Base-by-base conservation (phyloP, 2,888 invertebrate genomes). In the Cheilosia grossa region DNA sequence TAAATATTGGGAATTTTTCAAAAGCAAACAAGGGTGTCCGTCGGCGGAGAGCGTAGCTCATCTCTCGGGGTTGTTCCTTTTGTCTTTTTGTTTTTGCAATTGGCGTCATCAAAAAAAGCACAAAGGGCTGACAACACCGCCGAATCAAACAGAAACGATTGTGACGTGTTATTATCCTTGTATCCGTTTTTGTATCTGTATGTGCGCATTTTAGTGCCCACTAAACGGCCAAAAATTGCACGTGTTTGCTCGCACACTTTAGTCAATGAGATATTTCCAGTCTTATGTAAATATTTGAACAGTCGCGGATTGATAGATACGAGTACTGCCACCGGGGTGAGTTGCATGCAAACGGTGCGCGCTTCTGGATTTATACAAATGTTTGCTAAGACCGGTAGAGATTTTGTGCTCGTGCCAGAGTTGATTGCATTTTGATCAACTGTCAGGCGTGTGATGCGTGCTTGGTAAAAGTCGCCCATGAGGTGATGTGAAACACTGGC, bases 91-190 rank as follows among this genome's bases (percentile, higher is more conserved):
- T 79, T 51, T 83, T 78, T 24, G 56, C 44, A 73, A 82, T 82
- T 82, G 72, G 82, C 70, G 61, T 72, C 61, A 82, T 63, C 44
- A 4, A 13, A 58, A 21, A 21, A 56, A 58, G 37, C 58, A 69
- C 37, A 37, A 1, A 58, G 15, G n/a, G 47, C 33, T 33, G 37
- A 30, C 56, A 44, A 40, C 37, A 37, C 15, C 15, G 56, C 24
- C 24, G 40, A 37, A 61, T 61, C 51, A 51, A 72, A 40, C 17
- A 33, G n/a, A 40, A 66, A 33, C 67, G 37, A 74, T 75, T 80
- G 80, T 70, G 83, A 85, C 83, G 83, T 85, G 83, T 85, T 66
- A 85, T 85, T 85, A 85, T 85, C 85, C 85, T 61, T 85, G 85
- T 81, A 77, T 75, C 80, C 75, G 81, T 27, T 81, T 75, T 85